Conservation (phyloP, 2,113 vertebrate species). For the Toxotes jaculatrix region DNA sequence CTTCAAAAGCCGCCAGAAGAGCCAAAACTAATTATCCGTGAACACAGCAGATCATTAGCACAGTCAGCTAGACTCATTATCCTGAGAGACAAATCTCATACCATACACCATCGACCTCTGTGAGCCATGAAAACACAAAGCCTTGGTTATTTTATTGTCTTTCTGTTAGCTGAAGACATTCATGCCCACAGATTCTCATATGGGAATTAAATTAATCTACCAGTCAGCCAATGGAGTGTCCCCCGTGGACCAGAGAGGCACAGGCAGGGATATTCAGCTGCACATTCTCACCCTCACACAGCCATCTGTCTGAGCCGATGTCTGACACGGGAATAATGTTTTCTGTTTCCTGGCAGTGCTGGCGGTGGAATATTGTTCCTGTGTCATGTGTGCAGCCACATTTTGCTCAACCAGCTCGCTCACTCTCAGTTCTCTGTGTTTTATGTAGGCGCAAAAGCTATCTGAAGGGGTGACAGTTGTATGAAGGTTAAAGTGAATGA, state of each 20-base stretch:
- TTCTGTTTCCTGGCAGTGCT: constrained; percentile 5
- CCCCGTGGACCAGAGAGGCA: constrained; percentile 27
- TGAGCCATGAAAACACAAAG: constrained; percentile 16
- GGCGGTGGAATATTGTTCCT: constrained; percentile 20
- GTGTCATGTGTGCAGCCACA: not conserved
- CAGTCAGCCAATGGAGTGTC: constrained; percentile 39
- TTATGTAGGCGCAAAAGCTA: not conserved
- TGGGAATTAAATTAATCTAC: constrained; percentile 56
- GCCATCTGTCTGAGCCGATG: constrained; percentile 34
- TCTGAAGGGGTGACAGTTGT: not conserved
- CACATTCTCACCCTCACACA: constrained; percentile 35
- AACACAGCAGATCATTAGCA: constrained; percentile 55
- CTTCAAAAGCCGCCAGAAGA: constrained; percentile 25
- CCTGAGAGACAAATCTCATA: constrained; percentile 52
- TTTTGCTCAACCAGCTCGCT: not conserved
- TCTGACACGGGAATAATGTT: constrained; percentile 39
- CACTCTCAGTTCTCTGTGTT: not conserved
- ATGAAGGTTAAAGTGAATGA: constrained; percentile 20
- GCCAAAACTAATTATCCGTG: constrained; percentile 62
- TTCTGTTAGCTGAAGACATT: constrained; percentile 41
- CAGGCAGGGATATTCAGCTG: constrained; percentile 31
- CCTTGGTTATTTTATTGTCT: constrained; percentile 22
- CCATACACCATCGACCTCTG: constrained; percentile 37
- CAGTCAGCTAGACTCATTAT: constrained; percentile 40
- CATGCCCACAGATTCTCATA: not conserved